phyloP scores from a whole-genome alignment of 2,113 vertebrate genomes.

The Brevimyrus niger region DNA sequence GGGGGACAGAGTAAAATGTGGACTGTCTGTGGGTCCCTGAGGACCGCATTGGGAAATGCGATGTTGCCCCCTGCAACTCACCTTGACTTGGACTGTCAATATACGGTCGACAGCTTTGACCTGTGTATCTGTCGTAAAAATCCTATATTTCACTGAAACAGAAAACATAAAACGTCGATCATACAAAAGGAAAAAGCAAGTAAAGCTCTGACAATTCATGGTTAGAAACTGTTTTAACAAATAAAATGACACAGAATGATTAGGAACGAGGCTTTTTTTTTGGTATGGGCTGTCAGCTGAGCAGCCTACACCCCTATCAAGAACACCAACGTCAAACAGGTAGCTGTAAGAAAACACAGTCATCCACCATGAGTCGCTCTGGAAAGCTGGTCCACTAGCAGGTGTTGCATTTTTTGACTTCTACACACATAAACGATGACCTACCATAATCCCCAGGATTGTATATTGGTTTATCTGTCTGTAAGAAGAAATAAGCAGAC shows the following conservation, averaged over 20 bases:
- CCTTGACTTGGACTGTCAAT: background rate
- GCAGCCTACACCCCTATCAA: background rate
- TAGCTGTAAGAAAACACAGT: background rate
- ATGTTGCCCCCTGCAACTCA: background rate
- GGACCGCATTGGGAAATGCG: no score
- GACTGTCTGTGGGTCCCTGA: no score
- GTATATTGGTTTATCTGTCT: constrained; percentile 20
- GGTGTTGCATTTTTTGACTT: background rate
- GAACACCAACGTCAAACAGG: background rate
- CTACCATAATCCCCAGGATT: constrained; percentile 4
- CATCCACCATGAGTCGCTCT: no score
- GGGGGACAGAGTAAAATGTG: no score
- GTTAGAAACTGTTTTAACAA: background rate
- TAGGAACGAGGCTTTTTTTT: no score
- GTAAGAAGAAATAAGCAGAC: constrained; percentile 6
- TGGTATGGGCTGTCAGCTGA: no score
- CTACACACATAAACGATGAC: background rate
- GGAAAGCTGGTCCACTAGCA: background rate
- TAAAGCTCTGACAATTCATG: background rate
- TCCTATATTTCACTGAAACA: background rate
- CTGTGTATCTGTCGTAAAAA: background rate
- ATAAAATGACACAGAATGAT: background rate
- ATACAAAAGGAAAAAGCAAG: background rate
- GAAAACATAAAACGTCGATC: background rate
- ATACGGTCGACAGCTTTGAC: background rate